Base-by-base conservation (phyloP, 2,888 invertebrate species). In the Ectropis crepuscularia region DNA sequence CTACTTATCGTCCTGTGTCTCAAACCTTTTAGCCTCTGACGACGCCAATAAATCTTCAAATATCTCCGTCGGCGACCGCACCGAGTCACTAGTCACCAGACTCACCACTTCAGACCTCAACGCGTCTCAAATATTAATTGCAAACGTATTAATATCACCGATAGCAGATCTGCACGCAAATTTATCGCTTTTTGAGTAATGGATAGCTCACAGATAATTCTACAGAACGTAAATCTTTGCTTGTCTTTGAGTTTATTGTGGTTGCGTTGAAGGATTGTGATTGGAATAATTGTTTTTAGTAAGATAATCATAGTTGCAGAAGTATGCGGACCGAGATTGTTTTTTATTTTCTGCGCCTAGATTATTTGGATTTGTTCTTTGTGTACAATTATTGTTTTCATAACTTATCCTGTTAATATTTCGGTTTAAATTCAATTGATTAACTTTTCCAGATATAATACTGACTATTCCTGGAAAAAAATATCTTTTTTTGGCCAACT, bases 11-110 rank as follows among this genome's bases (percentile, higher is more conserved):
- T 75, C 67, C 80, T 74, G 68, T 80, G 81, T 78, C 86, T 81
- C 81, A 80, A 87, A 85, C 87, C 92, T 92, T 90, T 92, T 92
- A 91, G 90, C 80, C 84, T 74, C 81, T 79, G 84, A 83, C 86
- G 81, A 77, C 75, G 72, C 78, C 83, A 81, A 92, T 92, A 92
- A 92, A 92, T 92, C 90, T 89, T 78, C 74, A 79, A 82, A 79
- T 88, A 89, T 90, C 89, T 65, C 54, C 63, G 63, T 36, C 57
- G 63, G 53, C 53, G 63, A 63, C 63, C 53, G 77, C 75, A 69
- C 78, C 73, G 71, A 77, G 72, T 77, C 81, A 79, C 79, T 81
- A 74, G 67, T 65, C 61, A 71, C 67, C 75, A 71, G 70, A 73
- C 6, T 16, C 51, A n/a, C 58, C 39, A 51, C 7, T 12, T 16